A percentile compares a stretch with the other conserved stretches of the same genome.
These are phyloP conservation scores for Montipora capricornis DNA, from an alignment of 64 coral and sea anemone species.

Conservation along the genomic window DNA sequence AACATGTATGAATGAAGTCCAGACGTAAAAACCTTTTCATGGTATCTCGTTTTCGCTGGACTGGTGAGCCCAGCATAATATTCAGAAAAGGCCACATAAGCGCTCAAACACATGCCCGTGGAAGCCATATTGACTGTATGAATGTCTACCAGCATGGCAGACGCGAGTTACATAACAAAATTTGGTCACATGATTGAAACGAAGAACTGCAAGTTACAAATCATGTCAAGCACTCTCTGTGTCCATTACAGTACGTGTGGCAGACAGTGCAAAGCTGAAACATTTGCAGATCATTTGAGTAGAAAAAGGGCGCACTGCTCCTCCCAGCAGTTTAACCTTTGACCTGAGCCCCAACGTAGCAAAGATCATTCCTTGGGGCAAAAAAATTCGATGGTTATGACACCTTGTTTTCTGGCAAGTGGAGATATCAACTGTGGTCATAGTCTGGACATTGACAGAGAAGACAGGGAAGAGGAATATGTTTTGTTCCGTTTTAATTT, in stretches of 20 bases:
- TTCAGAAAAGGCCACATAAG: not conserved
- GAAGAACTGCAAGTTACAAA: constrained; percentile 1
- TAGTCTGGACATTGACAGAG: not conserved
- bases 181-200: constrained; percentile 36
- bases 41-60: too few species aligned
- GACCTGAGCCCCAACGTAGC: not conserved
- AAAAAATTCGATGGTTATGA: constrained; percentile 30
- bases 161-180: constrained; percentile 27
- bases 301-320: not conserved
- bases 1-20: too few species aligned
- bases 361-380: not conserved
- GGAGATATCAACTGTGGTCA: constrained; percentile 25
- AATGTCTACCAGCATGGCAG: constrained; percentile 43
- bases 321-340: not conserved
- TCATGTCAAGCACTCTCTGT: constrained; percentile 8
- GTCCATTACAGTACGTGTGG: not conserved
- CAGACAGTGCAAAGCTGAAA: not conserved
- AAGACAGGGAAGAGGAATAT: too few species aligned
- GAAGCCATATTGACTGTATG: constrained; percentile 53
- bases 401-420: constrained; percentile 28
- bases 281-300: too few species aligned
- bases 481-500: not conserved
- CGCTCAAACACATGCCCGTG: not conserved
- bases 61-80: too few species aligned
- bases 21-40: too few species aligned